Evolutionary conservation across 2,888 invertebrate species (phyloP).

Genomic region (Campoplex nolae): DNA sequence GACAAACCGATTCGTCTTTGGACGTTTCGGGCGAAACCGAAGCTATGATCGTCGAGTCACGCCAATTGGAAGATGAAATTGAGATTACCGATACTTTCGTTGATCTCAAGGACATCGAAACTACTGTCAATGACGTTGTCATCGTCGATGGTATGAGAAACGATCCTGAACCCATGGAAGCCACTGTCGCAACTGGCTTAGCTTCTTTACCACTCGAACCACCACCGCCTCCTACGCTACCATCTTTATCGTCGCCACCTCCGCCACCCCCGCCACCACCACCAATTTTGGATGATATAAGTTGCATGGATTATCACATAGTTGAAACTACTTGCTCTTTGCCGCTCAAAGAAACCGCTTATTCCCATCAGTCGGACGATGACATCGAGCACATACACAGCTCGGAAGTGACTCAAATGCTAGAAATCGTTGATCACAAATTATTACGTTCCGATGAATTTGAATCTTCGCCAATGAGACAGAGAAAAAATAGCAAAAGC

Average conservation of each 20-base stretch:
- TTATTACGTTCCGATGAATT: slow-evolving; percentile 58
- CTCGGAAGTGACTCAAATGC: slow-evolving; percentile 72
- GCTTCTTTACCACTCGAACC: slow-evolving; percentile 60
- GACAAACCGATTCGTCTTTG: background rate
- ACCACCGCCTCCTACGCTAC: slow-evolving; percentile 25
- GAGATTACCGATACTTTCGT: slow-evolving; percentile 69
- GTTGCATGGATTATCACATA: slow-evolving; percentile 78
- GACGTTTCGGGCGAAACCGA: slow-evolving; percentile 39
- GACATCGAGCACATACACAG: slow-evolving; percentile 80
- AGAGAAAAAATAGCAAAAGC: slow-evolving; percentile 70
- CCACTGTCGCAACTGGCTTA: slow-evolving; percentile 58
- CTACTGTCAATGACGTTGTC: slow-evolving; percentile 33
- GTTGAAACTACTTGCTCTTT: slow-evolving; percentile 71
- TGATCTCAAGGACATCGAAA: slow-evolving; percentile 59
- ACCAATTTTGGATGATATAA: slow-evolving; percentile 72
- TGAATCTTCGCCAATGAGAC: slow-evolving; percentile 58
- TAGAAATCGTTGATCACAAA: slow-evolving; percentile 54
- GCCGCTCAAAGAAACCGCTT: slow-evolving; percentile 65
- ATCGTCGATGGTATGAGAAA: slow-evolving; percentile 21
- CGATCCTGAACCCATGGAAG: slow-evolving; percentile 69
- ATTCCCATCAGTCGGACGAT: slow-evolving; percentile 78
- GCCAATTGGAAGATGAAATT: slow-evolving; percentile 33
- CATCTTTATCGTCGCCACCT: background rate
- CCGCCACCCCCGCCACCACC: background rate
- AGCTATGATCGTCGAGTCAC: slow-evolving; percentile 67